These are phyloP conservation scores for Villa cingulata DNA, from an alignment of 2,888 invertebrate species.

Conservation along the genomic window DNA sequence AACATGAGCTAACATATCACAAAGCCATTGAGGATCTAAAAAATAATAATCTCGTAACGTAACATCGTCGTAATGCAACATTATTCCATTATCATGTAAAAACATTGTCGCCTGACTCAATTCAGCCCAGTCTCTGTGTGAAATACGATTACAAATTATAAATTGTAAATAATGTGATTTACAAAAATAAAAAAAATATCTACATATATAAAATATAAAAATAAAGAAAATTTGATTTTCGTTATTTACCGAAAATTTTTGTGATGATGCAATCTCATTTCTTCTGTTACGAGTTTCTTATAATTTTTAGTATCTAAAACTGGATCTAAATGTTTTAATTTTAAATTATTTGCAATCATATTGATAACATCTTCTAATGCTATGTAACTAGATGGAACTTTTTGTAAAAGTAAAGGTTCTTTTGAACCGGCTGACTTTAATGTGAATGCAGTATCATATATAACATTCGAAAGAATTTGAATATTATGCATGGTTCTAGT, in stretches of 20 bases:
- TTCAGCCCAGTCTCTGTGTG: constrained; percentile 76
- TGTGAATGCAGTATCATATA: constrained; percentile 88
- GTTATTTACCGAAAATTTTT: constrained; percentile 27
- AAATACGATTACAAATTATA: neutral
- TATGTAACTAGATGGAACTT: constrained; percentile 90
- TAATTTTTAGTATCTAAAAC: constrained; percentile 75
- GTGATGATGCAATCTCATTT: constrained; percentile 34
- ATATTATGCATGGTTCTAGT: constrained; percentile 84
- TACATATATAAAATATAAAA: too few relatives aligned
- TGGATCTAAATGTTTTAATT: constrained; percentile 57
- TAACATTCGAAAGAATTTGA: constrained; percentile 72
- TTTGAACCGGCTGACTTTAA: constrained; percentile 83
- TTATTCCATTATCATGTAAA: constrained; percentile 91
- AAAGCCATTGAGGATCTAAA: constrained; percentile 95
- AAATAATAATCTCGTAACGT: constrained; percentile 90
- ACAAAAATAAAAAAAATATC: too few relatives aligned
- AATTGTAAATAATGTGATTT: neutral
- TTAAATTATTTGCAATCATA: constrained; percentile 63
- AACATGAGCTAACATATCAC: constrained; percentile 93
- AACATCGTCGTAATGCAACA: constrained; percentile 89
- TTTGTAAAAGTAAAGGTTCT: constrained; percentile 79
- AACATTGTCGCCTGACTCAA: constrained; percentile 92
- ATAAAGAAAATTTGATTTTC: neutral
- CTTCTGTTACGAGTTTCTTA: constrained; percentile 33
- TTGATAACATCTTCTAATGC: constrained; percentile 86